Percentiles rank a stretch among this genome's conserved stretches.
These are phyloP conservation scores for Esox masquinongy DNA, from an alignment of 2,797 vertebrate species.

Conservation along the genomic window DNA sequence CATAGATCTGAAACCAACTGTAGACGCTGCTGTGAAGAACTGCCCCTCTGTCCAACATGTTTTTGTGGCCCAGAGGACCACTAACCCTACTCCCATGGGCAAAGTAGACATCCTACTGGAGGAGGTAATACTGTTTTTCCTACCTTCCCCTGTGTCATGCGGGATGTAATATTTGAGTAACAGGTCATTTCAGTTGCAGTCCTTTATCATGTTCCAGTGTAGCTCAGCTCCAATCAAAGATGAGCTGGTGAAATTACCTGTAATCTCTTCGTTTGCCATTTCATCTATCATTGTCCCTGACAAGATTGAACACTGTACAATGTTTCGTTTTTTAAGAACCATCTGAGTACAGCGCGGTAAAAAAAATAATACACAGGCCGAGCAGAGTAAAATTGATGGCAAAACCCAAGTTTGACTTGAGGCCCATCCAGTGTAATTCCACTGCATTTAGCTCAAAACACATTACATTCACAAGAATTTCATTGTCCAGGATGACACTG, in stretches of 20 bases:
- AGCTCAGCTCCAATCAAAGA: background rate
- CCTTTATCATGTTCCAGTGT: background rate
- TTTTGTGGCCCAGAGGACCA: conserved; percentile 85
- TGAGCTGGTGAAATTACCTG: background rate
- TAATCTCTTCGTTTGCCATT: background rate
- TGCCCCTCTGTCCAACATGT: conserved; percentile 81
- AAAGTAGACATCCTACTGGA: conserved; percentile 80
- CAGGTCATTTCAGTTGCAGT: background rate
- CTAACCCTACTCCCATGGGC: conserved; percentile 75
- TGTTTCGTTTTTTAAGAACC: background rate
- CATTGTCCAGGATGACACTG: no score
- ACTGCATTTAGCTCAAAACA: background rate
- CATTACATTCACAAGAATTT: no score
- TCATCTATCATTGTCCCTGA: background rate
- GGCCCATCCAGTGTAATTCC: background rate
- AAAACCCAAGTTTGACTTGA: background rate
- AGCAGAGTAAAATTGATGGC: background rate
- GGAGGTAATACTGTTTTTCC: conserved; percentile 71
- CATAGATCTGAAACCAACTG: conserved; percentile 80
- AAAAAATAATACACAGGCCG: background rate
- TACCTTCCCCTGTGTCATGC: background rate
- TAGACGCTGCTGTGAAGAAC: conserved; percentile 84
- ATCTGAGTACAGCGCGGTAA: background rate
- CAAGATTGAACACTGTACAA: background rate
- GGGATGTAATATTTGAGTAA: background rate